Evolutionary conservation across 2,888 invertebrate genomes (phyloP), one percentile per base, ranked within the genome.

Genomic region (Cepaea hortensis): DNA sequence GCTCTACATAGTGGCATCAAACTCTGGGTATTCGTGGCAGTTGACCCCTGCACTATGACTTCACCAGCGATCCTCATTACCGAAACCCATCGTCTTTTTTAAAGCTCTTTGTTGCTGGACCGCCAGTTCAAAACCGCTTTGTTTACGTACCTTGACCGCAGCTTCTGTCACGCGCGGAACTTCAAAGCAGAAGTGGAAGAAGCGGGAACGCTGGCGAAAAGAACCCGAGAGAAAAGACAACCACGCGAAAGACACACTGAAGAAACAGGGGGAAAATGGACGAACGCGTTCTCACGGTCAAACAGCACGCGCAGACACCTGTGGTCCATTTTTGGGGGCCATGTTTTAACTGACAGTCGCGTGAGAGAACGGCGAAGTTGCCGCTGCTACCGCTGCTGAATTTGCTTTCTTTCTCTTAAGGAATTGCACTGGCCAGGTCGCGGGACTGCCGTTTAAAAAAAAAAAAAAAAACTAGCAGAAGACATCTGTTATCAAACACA

Each of bases 291-390:
- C 81, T 70, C 81, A 81, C 81, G 81, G 50, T n/a, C 15, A 70
- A 6, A 4, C 70, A 46, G 81, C 81, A 70, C 81, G 81, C 70
- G 81, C 81, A 13, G 61, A 7, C 81, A 81, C 81, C 81, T 81
- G 81, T 81, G 81, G 70, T 68, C 48, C 15, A 62, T 46, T 62
- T 46, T 65, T 46, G n/a, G 13, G 6, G 13, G n/a, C 46, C 7
- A 35, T 75, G n/a, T 75, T n/a, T 75, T 75, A 23, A 75, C 75
- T 35, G 75, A 35, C 6, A 75, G 35, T 35, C n/a, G 75, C 15
- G 75, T 35, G 75, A 5, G 75, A 75, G 35, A 75, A 23, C 3
- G 75, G 35, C 13, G 35, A 23, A 7, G 23, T 35, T 35, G 23
- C 35, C 6, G 75, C 55, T 55, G 55, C 55, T 55, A 35, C 35